Percentiles rank a stretch among this genome's conserved stretches.
These are phyloP conservation scores for Desoria tigrina DNA, from an alignment of 2,888 invertebrate species.

Conservation along the genomic window DNA sequence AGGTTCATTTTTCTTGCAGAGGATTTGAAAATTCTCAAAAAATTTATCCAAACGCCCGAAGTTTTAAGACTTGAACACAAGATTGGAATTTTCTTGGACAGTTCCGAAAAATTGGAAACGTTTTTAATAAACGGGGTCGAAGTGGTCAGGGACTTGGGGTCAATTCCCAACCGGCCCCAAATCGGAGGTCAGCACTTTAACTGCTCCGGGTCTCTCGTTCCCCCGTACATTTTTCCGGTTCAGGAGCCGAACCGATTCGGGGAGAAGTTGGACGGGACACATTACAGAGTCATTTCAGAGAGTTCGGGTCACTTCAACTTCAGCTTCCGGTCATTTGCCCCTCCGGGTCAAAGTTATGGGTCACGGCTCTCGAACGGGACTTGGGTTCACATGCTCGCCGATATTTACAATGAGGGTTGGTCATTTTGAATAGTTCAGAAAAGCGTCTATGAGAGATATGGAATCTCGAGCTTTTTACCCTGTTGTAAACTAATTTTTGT, in stretches of 20 bases:
- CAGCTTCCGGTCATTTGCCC: background rate
- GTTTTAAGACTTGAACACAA: background rate
- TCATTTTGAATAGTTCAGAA: no score
- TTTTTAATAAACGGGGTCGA: no score
- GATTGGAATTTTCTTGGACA: constrained; percentile 6
- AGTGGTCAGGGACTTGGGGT: background rate
- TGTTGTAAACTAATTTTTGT: no score
- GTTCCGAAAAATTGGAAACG: no score
- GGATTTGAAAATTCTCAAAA: background rate
- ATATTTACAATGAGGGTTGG: constrained; percentile 9
- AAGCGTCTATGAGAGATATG: no score
- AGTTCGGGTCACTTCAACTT: background rate
- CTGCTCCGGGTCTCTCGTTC: background rate
- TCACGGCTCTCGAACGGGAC: constrained; percentile 4
- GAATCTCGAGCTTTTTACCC: no score
- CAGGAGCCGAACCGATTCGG: background rate
- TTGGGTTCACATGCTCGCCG: constrained; percentile 5
- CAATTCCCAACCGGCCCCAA: no score
- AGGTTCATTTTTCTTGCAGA: constrained; percentile 1
- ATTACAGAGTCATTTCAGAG: constrained; percentile 9
- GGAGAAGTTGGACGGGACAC: background rate
- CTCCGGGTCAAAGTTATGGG: constrained; percentile 6
- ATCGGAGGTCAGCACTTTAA: background rate
- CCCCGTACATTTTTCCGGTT: no score
- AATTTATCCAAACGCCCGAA: background rate